Evolutionary conservation across 30 jellyfish, hydroid and myxozoan genomes (phyloP).

Genomic region (Aurelia sp.): DNA sequence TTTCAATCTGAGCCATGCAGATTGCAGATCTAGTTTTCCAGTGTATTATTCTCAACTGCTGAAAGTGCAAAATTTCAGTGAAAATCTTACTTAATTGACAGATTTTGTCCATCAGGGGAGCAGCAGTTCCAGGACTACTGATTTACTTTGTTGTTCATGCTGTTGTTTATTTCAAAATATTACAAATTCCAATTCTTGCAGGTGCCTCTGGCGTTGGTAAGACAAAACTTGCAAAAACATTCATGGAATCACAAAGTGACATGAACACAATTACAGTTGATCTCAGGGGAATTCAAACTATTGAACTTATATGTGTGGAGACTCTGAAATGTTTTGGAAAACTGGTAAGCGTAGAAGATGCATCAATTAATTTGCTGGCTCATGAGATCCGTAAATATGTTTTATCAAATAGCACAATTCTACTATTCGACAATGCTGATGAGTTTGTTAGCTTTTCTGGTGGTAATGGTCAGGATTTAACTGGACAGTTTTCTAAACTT

Average conservation of each 20-base stretch:
- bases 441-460: constrained; percentile 39
- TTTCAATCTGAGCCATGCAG: too few relatives aligned
- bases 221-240: constrained; percentile 31
- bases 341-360: constrained; percentile 52
- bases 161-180: neutral
- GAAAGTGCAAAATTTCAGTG: too few relatives aligned
- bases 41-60: too few relatives aligned
- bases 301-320: constrained; percentile 39
- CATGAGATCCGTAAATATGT: constrained; percentile 1
- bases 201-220: constrained; percentile 70
- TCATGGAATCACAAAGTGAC: constrained; percentile 22
- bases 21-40: too few relatives aligned
- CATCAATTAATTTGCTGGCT: constrained; percentile 14
- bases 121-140: too few relatives aligned
- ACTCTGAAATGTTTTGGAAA: constrained; percentile 19
- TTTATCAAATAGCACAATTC: neutral
- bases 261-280: constrained; percentile 7
- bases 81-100: too few relatives aligned
- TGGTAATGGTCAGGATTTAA: constrained; percentile 32
- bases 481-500: constrained; percentile 32
- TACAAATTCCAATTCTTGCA: neutral
- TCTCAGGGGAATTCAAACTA: constrained; percentile 23
- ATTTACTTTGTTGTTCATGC: too few relatives aligned
- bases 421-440: constrained; percentile 66
- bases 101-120: too few relatives aligned